A percentile compares a stretch with the other conserved stretches of the same genome.
Conservation (phyloP, 53 echinoderm and acorn worm species). For the Echinometra lucunter region DNA sequence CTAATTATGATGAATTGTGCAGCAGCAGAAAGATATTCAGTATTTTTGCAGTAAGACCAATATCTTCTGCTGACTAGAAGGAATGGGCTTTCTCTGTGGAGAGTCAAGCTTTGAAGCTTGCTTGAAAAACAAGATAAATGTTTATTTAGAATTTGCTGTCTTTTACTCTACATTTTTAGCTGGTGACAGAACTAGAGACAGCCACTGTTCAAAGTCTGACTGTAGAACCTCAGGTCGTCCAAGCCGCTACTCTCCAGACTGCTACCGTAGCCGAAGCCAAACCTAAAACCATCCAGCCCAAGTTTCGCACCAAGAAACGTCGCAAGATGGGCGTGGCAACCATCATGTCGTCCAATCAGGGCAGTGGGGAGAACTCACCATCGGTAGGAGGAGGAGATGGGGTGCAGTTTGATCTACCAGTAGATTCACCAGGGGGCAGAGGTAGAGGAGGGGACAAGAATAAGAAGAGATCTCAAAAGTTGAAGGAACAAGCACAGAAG, state of each 20-base stretch:
- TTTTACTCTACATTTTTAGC: not conserved
- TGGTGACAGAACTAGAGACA: conserved; percentile 73
- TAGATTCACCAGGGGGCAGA: conserved; percentile 69
- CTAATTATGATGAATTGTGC: not conserved
- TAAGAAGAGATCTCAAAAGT: conserved; percentile 86
- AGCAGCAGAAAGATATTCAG: not conserved
- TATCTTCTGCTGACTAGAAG: not conserved
- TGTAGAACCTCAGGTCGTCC: conserved; percentile 21
- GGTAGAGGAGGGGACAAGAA: conserved; percentile 70
- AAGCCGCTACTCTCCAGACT: conserved; percentile 36
- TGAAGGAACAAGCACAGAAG: conserved; percentile 89
- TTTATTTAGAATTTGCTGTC: not conserved
- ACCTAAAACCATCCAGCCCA: conserved; percentile 83
- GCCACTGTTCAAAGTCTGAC: conserved; percentile 70
- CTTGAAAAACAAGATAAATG: too few relatives aligned
- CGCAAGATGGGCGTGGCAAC: conserved; percentile 85
- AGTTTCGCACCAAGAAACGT: conserved; percentile 84
- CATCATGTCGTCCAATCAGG: conserved; percentile 52
- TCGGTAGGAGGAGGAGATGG: conserved; percentile 68
- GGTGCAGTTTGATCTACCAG: conserved; percentile 70
- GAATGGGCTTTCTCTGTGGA: not conserved
- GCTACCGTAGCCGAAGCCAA: conserved; percentile 62
- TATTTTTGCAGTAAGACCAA: not conserved
- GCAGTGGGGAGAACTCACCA: conserved; percentile 60
- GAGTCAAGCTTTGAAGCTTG: too few relatives aligned